Evolutionary conservation across 2,797 vertebrate species (phyloP).

Genomic region (Sibirionetta formosa): DNA sequence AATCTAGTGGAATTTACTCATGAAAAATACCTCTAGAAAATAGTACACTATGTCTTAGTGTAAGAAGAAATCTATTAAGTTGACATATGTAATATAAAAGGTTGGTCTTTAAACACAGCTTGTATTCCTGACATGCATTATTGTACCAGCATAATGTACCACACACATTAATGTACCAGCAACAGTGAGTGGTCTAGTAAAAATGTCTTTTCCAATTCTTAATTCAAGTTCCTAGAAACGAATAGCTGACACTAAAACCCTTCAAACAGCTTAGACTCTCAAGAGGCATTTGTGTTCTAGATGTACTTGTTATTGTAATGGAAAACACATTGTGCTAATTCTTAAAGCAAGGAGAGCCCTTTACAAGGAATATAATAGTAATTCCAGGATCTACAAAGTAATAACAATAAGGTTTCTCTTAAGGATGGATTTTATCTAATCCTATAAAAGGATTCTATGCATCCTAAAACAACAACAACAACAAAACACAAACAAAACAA

Average conservation of each 20-base stretch:
- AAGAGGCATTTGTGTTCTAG: conserved; percentile 90
- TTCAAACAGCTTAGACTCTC: conserved; percentile 82
- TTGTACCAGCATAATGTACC: too few relatives aligned
- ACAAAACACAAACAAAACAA: too few relatives aligned
- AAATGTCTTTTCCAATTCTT: conserved; percentile 37
- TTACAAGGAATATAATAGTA: conserved; percentile 14
- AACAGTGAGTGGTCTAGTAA: background rate
- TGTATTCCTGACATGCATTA: conserved; percentile 41
- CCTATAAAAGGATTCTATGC: background rate
- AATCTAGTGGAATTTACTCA: background rate
- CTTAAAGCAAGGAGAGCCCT: conserved; percentile 5
- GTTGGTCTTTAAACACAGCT: background rate
- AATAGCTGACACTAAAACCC: conserved; percentile 61
- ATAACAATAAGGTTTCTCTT: conserved; percentile 5
- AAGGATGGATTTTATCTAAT: conserved; percentile 45
- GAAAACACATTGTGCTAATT: conserved; percentile 49
- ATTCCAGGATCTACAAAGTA: conserved; percentile 50
- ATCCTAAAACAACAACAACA: background rate
- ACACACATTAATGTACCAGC: background rate
- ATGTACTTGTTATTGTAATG: conserved; percentile 80
- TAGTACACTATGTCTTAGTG: background rate
- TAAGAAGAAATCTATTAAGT: background rate
- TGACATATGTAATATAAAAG: background rate
- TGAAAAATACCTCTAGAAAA: background rate
- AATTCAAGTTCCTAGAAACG: conserved; percentile 60